Evolutionary conservation across 1,140 invertebrate genomes (phyloP).

Genomic region (Saxidomus purpurata): DNA sequence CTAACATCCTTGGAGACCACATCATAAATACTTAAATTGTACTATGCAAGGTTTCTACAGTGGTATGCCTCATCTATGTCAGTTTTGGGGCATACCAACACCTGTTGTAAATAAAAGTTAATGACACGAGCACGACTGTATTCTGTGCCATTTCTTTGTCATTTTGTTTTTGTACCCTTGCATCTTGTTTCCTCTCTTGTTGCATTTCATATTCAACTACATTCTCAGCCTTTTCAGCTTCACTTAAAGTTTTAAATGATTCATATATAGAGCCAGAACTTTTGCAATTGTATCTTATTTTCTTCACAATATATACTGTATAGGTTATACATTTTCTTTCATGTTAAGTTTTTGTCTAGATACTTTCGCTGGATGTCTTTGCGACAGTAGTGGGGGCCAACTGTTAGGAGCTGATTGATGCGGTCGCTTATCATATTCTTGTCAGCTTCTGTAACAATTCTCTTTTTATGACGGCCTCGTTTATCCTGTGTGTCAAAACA

Average conservation of each 20-base stretch:
- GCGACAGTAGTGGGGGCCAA: constrained; percentile 44
- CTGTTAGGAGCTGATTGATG: constrained; percentile 8
- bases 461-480: neutral
- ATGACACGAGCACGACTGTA: neutral
- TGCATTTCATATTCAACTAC: neutral
- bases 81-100: neutral
- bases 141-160: neutral
- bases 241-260: neutral
- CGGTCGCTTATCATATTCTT: neutral
- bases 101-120: constrained; percentile 10
- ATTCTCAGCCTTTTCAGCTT: neutral
- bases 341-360: neutral
- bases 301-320: neutral
- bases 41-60: constrained; percentile 41
- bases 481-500: neutral
- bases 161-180: neutral
- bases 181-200: neutral
- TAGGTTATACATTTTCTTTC: constrained; percentile 25
- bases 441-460: neutral
- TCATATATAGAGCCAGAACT: neutral
- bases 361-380: constrained; percentile 29
- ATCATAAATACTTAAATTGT: constrained; percentile 59
- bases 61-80: constrained; percentile 1
- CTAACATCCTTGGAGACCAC: neutral
- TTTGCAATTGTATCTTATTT: neutral